Evolutionary conservation across 64 coral and sea anemone genomes (phyloP).

Genomic region (Exaiptasia diaphana): DNA sequence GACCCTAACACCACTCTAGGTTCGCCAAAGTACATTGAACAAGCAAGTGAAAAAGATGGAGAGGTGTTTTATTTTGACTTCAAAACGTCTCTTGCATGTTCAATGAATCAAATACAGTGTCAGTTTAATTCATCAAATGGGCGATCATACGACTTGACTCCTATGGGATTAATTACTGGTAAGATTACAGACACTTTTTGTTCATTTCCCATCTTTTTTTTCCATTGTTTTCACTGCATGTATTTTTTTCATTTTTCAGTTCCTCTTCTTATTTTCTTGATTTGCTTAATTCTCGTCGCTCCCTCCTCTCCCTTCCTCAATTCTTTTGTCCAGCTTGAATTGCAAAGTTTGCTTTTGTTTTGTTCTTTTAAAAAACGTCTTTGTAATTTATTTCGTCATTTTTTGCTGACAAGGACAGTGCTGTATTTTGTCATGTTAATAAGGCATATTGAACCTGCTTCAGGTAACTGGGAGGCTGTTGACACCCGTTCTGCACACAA

Average conservation of each 20-base stretch:
- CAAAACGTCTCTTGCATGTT: constrained; percentile 77
- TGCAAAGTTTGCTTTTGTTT: too few species aligned
- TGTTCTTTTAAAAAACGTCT: too few species aligned
- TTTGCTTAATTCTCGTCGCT: too few species aligned
- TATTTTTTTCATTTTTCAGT: background rate
- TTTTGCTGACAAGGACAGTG: too few species aligned
- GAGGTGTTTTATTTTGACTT: constrained; percentile 81
- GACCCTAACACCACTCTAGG: constrained; percentile 56
- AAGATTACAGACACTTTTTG: background rate
- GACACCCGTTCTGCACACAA: constrained; percentile 55
- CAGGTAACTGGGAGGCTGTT: constrained; percentile 94
- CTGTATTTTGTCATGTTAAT: too few species aligned
- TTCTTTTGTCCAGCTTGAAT: too few species aligned
- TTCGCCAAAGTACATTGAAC: constrained; percentile 39
- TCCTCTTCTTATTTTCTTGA: too few species aligned
- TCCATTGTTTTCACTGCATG: background rate
- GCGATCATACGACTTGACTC: constrained; percentile 67
- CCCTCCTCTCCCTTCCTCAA: too few species aligned
- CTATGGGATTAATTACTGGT: constrained; percentile 55
- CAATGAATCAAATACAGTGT: constrained; percentile 69
- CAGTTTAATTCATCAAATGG: constrained; percentile 6
- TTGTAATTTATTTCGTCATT: too few species aligned
- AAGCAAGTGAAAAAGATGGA: constrained; percentile 2
- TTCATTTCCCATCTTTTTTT: background rate
- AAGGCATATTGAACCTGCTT: too few species aligned